Evolutionary conservation across 2,888 invertebrate genomes (phyloP), one percentile per base, ranked within the genome.

Genomic region (Ichneumon xanthorius): DNA sequence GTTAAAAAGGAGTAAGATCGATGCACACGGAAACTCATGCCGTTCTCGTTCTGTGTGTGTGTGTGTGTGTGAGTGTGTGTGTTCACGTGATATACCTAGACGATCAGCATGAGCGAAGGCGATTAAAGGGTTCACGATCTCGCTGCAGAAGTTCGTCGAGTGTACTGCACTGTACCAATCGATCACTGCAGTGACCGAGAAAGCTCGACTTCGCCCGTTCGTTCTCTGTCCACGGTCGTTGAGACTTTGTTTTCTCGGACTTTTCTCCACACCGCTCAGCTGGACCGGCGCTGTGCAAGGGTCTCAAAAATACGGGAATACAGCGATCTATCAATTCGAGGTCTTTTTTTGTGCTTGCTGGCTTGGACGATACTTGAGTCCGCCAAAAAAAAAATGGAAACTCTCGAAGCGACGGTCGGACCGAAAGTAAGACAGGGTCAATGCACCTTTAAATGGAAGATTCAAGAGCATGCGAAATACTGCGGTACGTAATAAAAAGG

Each of bases 71-170:
- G n/a, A n/a, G 11, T 16, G 16, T 16, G 65, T 73, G 9, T 68
- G 40, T 26, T 48, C 16, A 55, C 2, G 55, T 2, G 53, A 26
- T 63, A 26, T 55, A 50, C 37, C 30, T 22, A 40, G 26, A 73
- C 70, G 78, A 81, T 81, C 73, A 76, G 65, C 77, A 73, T 73
- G 80, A 73, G 65, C 82, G 75, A 79, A 82, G 85, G 65, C 85
- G 85, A 86, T 86, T 86, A 83, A 82, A 83, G 80, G 77, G 85
- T 83, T 83, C 85, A 86, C 82, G 80, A 83, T 83, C 82, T 61
- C 61, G 61, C 75, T 72, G 79, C 22, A 67, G 82, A 82, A 80
- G 80, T 82, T 82, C 83, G 80, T 70, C 80, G 80, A 68, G 85
- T 82, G 80, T 77, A 77, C 79, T 61, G 58, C 61, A 73, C 79